A percentile compares a stretch with the other conserved stretches of the same genome.
phyloP scores from a whole-genome alignment of 2,797 vertebrate species.

The Thripadectes ignobilis region DNA sequence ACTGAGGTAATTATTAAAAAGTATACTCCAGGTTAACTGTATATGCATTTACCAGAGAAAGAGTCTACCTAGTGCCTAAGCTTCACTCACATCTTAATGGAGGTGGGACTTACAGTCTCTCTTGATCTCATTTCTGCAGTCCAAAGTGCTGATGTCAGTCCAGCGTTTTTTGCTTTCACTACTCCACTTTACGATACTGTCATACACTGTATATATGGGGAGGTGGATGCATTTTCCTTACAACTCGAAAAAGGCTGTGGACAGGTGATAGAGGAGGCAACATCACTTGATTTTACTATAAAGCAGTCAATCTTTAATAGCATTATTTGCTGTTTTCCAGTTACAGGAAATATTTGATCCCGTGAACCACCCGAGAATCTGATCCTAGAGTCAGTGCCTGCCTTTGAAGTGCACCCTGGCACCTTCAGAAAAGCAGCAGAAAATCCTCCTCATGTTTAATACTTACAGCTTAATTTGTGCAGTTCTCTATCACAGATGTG shows the following conservation, averaged over 20 bases:
- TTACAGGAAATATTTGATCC: neutral
- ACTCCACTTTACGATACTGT: neutral
- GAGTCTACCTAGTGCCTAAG: neutral
- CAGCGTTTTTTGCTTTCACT: neutral
- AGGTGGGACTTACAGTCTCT: neutral
- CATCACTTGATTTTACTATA: neutral
- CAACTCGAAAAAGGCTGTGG: neutral
- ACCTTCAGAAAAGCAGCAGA: neutral
- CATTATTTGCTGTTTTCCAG: neutral
- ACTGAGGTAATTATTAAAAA: neutral
- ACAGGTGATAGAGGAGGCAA: neutral
- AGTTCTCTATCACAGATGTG: fast-evolving
- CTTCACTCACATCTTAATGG: neutral
- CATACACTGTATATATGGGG: neutral
- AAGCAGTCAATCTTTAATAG: neutral
- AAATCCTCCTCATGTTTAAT: neutral
- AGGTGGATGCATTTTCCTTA: neutral
- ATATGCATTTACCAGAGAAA: neutral
- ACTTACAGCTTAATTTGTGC: neutral
- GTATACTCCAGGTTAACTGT: neutral
- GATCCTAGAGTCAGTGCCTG: neutral
- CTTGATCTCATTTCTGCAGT: neutral
- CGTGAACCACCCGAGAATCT: neutral
- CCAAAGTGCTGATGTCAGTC: neutral
- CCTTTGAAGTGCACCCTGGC: neutral